Evolutionary conservation across 2,797 vertebrate species (phyloP).

Genomic region (Chaunax sp.): DNA sequence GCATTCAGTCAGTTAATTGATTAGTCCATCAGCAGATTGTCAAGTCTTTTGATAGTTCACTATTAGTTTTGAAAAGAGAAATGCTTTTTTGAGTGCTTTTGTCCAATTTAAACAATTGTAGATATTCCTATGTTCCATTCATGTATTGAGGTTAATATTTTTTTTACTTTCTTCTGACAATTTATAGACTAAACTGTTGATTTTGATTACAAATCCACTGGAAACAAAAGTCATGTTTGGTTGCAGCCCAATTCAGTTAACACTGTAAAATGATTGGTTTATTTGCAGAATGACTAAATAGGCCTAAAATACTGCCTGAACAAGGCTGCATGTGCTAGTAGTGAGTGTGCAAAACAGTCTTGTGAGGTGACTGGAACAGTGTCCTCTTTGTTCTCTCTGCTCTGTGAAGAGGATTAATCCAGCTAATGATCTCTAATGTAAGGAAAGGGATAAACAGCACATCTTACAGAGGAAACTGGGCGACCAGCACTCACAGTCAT

Average conservation of each 20-base stretch:
- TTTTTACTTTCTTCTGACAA: background rate
- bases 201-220: no score
- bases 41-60: background rate
- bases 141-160: background rate
- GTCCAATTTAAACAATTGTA: background rate
- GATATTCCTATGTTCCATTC: background rate
- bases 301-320: background rate
- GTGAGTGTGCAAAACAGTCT: constrained; percentile 60
- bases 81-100: background rate
- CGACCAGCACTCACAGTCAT: constrained; percentile 18
- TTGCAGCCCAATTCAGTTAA: background rate
- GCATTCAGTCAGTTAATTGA: background rate
- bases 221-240: accelerated
- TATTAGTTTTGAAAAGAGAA: background rate
- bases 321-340: constrained; percentile 16
- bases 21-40: accelerated
- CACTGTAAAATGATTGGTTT: background rate
- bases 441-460: constrained; percentile 61
- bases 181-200: background rate
- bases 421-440: constrained; percentile 74
- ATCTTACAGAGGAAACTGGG: constrained; percentile 49
- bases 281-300: background rate
- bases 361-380: constrained; percentile 79
- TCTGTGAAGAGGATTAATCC: constrained; percentile 71
- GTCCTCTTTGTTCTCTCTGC: constrained; percentile 74